Conservation (phyloP, 2,113 vertebrate genomes). For the Typhlomys cinereus region DNA sequence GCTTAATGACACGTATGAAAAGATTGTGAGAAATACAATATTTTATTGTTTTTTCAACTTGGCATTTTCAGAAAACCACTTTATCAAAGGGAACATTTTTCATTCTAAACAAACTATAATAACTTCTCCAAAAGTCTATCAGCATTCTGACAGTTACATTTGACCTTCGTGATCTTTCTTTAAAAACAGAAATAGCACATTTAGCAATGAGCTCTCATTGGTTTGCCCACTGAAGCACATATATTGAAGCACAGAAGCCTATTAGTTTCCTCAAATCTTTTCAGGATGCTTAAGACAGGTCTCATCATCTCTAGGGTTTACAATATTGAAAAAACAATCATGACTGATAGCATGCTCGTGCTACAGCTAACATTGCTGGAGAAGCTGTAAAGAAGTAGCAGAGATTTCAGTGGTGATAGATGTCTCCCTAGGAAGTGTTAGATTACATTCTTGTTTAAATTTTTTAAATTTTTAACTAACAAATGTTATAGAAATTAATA, state of each 20-base stretch:
- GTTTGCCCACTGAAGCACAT: not conserved
- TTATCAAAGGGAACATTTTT: slow-evolving; percentile 61
- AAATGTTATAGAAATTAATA: not conserved
- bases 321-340: not conserved
- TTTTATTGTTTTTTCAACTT: slow-evolving; percentile 73
- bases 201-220: slow-evolving; percentile 56
- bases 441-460: not conserved
- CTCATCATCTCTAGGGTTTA: not conserved
- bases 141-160: slow-evolving; percentile 66
- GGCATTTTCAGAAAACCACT: slow-evolving; percentile 72
- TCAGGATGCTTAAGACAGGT: not conserved
- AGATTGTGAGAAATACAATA: slow-evolving; percentile 74
- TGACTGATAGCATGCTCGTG: not conserved
- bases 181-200: slow-evolving; percentile 50
- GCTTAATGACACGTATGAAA: slow-evolving; percentile 76
- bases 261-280: not conserved
- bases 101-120: slow-evolving; percentile 71
- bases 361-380: not conserved
- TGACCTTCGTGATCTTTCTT: slow-evolving; percentile 64
- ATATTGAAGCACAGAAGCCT: not conserved
- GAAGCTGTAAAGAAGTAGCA: not conserved
- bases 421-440: not conserved
- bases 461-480: not conserved
- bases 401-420: rapidly evolving
- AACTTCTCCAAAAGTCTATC: not conserved